Evolutionary conservation across 35 echinoderm and acorn worm species (phyloP).

Genomic region (Holothuria glaberrima): DNA sequence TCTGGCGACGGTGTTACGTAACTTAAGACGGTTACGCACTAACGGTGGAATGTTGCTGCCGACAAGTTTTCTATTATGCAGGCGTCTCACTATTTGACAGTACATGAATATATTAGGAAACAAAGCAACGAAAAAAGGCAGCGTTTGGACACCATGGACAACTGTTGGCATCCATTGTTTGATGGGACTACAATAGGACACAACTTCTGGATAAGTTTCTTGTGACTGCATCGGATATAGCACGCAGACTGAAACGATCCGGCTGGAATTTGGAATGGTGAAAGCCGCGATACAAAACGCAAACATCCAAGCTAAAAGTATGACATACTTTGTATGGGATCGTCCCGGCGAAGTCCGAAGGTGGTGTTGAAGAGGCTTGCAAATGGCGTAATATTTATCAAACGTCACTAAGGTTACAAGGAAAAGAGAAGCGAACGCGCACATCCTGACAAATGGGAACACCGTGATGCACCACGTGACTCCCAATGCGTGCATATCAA

Average conservation of each 20-base stretch:
- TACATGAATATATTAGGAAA: conserved; percentile 42
- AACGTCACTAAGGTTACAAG: conserved; percentile 40
- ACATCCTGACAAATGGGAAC: conserved; percentile 26
- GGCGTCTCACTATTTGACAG: conserved; percentile 25
- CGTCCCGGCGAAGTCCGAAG: neutral
- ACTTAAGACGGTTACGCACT: neutral
- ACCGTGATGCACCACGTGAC: conserved; percentile 37
- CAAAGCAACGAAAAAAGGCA: conserved; percentile 57
- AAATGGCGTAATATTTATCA: conserved; percentile 62
- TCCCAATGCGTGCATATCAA: conserved; percentile 26
- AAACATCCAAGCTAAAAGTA: conserved; percentile 25
- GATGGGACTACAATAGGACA: conserved; percentile 4
- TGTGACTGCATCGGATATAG: neutral
- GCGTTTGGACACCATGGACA: conserved; percentile 26
- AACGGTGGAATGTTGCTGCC: neutral
- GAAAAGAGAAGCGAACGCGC: conserved; percentile 35
- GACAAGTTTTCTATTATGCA: neutral
- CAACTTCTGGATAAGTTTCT: neutral
- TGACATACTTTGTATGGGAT: conserved; percentile 31
- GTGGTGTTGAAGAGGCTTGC: conserved; percentile 37
- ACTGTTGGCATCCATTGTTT: neutral
- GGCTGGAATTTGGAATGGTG: neutral
- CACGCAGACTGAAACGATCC: neutral
- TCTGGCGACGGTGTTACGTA: conserved; percentile 26
- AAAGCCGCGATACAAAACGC: neutral